Base-by-base conservation (phyloP, 2,797 vertebrate genomes). In the Hydrolagus colliei region DNA sequence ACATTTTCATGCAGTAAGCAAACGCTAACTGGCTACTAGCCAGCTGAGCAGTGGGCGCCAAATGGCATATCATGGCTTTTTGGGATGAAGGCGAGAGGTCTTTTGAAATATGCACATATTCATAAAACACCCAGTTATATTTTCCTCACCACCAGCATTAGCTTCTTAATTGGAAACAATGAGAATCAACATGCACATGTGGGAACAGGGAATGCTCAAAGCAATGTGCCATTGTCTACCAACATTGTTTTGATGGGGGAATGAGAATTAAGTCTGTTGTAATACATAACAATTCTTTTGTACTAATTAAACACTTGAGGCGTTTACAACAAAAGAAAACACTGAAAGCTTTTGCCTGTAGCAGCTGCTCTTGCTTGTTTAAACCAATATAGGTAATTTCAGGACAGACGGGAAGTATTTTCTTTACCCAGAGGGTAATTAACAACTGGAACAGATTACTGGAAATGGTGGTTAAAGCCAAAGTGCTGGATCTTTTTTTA, bases 101-200 rank as follows among this genome's bases (percentile, higher is more conserved):
- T 84, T 71, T 52, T 84, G 65, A 63, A 84, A 84, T 20, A 35
- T 71, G 67, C 62, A 32, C 41, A 4, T 32, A 52, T 68, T 84
- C 65, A 84, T 65, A 41, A 41, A 35, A 84, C 65, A 68, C 32
- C 27, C 35, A 20, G 65, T 2, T 10, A 84, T 16, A 18, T 52
- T 52, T 84, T 84, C 35, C 32, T 84, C 71, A 32, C 65, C 65
- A 41, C 65, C 79, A 84, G 32, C 79, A 71, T 35, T 84, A 84
- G 32, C 22, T 84, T 63, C 6, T 3, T 84, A 84, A 84, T 84
- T 84, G 79, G 68, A 84, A 84, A 84, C 79, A 84, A 84, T 18
- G 32, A 84, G 65, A 32, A 84, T 84, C 79, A 84, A 84, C 41
- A 84, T 84, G 32, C 62, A 68, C 65, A 84, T 52, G 79, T 84